Evolutionary conservation across 2,888 invertebrate genomes (phyloP).

Genomic region (Eupithecia subfuscata): DNA sequence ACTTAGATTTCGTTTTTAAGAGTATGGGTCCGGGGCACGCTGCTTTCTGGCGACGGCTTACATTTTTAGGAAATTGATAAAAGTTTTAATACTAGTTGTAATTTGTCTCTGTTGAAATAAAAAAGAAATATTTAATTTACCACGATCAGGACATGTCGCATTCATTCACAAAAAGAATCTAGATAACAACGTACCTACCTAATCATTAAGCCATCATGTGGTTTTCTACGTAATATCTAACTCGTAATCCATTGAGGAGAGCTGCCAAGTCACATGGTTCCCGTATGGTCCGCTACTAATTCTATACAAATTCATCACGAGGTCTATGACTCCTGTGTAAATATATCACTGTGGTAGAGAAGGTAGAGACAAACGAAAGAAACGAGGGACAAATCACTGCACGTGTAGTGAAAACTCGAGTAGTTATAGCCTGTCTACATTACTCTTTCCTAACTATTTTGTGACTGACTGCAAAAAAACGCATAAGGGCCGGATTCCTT

Average conservation of each 20-base stretch:
- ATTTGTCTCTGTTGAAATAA: too few relatives aligned
- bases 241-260: neutral
- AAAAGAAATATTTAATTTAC: too few relatives aligned
- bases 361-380: neutral
- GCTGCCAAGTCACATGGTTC: conserved; percentile 11
- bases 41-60: too few relatives aligned
- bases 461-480: too few relatives aligned
- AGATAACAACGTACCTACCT: neutral
- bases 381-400: neutral
- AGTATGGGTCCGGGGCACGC: too few relatives aligned
- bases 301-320: conserved; percentile 4
- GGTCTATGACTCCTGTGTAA: conserved; percentile 14
- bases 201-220: neutral
- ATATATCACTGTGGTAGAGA: neutral
- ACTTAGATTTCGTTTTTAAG: too few relatives aligned
- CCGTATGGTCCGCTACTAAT: conserved; percentile 1
- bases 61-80: too few relatives aligned
- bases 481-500: too few relatives aligned
- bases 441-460: too few relatives aligned
- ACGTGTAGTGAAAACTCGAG: neutral
- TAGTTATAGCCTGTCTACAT: neutral
- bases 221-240: neutral
- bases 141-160: neutral
- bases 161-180: neutral
- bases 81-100: too few relatives aligned